Conservation (phyloP, 1,140 invertebrate genomes). For the Diploscapter pachys region DNA sequence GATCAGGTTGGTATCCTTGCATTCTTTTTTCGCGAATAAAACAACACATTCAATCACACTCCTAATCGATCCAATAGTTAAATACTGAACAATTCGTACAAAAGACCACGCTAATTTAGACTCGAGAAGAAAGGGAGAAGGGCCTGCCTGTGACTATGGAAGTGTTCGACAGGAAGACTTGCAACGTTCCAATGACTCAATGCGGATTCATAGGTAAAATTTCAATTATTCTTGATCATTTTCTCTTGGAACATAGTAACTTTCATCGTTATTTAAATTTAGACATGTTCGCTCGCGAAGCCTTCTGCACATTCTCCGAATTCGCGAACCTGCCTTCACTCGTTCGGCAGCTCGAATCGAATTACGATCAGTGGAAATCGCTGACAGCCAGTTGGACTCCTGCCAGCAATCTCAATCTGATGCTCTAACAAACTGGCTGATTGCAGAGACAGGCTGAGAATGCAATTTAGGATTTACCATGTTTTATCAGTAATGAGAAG, state of each 20-base stretch:
- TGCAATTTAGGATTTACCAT: no score
- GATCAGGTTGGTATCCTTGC: conserved; percentile 45
- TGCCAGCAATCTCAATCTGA: conserved; percentile 27
- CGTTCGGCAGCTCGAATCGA: conserved; percentile 45
- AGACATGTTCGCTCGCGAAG: conserved; percentile 58
- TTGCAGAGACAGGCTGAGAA: no score
- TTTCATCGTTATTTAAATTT: conserved; percentile 39
- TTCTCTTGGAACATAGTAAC: not conserved
- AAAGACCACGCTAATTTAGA: conserved; percentile 35
- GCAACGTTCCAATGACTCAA: conserved; percentile 54
- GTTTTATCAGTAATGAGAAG: no score
- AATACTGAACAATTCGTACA: no score
- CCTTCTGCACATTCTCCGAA: conserved; percentile 54
- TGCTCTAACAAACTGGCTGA: not conserved
- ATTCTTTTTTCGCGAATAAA: no score
- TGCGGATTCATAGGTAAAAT: conserved; percentile 33
- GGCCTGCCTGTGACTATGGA: conserved; percentile 57
- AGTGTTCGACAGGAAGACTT: conserved; percentile 57
- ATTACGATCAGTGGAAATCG: conserved; percentile 51
- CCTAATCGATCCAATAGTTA: no score
- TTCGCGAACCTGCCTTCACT: conserved; percentile 54
- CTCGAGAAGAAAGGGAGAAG: conserved; percentile 53
- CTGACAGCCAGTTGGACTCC: conserved; percentile 44
- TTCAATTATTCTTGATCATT: not conserved
- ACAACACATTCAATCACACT: no score